Base-by-base conservation (phyloP, 2,113 vertebrate species). In the Varanus salvator region DNA sequence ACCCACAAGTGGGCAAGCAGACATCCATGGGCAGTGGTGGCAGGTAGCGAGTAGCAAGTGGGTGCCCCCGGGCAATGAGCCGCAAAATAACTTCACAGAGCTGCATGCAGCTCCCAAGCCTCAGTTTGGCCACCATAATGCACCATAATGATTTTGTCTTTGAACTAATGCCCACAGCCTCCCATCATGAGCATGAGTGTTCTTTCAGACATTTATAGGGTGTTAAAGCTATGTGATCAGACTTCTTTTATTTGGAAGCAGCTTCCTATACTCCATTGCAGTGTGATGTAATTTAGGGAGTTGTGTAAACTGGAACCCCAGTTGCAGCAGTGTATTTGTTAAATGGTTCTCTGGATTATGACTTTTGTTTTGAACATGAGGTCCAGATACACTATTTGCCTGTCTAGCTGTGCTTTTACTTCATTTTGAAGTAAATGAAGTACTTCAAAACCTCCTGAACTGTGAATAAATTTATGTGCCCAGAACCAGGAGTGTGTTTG, bases 401-500 rank as follows among this genome's bases (percentile, higher is more conserved):
- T 81, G 3, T 69, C 8, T 88, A 7, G 14, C 48, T 69, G 23
- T 80, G 17, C 19, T 80, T 87, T 52, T 54, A 52, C 8, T 52
- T 69, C 38, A 38, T 54, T 25, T 27, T 71, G 64, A n/a, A 68
- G 14, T 44, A 44, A 44, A 44, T 44, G 38, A 44, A 44, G 2
- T 44, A 44, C 38, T 44, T 11, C 44, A 27, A 60, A 27, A 86
- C 76, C 52, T 85, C 3, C 11, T 82, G 8, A n/a, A 0, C 85
- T 84, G 80, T 93, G 17, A 25, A 66, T 54, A 69, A 90, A 31
- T 23, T 77, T 2, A 8, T 81, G 23, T 91, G 71, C 50, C 8
- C 2, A 29, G 60, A 77, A 66, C 19, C 6, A 21, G 6, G 4
- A 14, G 9, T 50, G 9, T 50, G 27, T 69, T 71, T 31, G 15